Conservation (phyloP, 2,113 vertebrate species). For the Brienomyrus longianalis region DNA sequence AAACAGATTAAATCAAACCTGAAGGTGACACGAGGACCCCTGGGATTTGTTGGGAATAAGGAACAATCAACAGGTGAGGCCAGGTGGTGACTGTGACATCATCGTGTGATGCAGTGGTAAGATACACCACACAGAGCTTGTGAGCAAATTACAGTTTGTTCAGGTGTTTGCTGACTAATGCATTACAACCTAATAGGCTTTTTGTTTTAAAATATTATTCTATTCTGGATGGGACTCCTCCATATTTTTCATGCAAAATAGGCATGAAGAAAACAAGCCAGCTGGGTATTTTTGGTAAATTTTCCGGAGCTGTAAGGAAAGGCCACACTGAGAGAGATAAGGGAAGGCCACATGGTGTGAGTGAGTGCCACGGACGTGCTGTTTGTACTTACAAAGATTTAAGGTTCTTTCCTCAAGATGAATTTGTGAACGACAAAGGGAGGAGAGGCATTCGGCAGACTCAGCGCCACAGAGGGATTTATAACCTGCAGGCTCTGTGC, state of each 20-base stretch:
- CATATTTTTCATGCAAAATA: background rate
- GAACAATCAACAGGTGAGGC: background rate
- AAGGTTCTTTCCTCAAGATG: background rate
- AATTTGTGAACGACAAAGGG: background rate
- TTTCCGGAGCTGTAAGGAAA: background rate
- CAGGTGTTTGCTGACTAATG: background rate
- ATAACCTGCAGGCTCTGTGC: background rate
- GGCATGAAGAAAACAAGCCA: background rate
- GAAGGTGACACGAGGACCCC: background rate
- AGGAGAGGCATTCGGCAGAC: background rate
- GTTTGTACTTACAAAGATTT: background rate
- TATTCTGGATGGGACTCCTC: background rate
- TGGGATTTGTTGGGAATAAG: background rate
- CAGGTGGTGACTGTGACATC: background rate
- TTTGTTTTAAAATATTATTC: conserved; percentile 7
- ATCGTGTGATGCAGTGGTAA: background rate
- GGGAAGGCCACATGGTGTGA: background rate
- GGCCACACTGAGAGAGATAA: background rate
- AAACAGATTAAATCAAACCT: background rate
- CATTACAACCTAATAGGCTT: background rate
- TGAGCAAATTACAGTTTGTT: background rate
- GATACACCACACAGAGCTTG: background rate
- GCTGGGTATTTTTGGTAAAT: background rate
- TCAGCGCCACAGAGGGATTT: background rate
- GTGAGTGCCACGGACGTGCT: background rate